phyloP scores from a whole-genome alignment of 2,113 vertebrate species.

The Lamprologus sp. region DNA sequence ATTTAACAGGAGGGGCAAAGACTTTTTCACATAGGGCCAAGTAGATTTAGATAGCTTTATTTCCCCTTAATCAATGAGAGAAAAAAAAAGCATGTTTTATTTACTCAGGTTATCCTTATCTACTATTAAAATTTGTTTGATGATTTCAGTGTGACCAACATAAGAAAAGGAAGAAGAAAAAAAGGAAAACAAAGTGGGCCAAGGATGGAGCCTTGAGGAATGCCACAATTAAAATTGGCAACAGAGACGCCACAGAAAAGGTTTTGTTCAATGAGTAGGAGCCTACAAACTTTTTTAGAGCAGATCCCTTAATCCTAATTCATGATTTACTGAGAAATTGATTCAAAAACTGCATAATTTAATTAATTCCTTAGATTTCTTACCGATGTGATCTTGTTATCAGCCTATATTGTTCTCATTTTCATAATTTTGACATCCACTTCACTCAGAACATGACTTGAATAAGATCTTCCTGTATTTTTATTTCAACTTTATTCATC shows the following conservation, averaged over 20 bases:
- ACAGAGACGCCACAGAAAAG: neutral
- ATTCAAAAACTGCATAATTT: neutral
- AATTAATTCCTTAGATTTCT: neutral
- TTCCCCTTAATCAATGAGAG: neutral
- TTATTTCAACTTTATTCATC: neutral
- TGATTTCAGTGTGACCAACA: neutral
- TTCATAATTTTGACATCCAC: neutral
- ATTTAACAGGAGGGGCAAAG: neutral
- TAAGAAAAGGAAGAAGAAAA: neutral
- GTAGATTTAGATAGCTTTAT: neutral
- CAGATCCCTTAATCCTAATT: neutral
- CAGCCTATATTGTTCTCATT: neutral
- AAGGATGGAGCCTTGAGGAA: neutral
- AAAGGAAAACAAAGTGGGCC: neutral
- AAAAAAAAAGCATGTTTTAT: neutral
- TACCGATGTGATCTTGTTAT: neutral
- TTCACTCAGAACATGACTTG: neutral
- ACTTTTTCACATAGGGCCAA: neutral
- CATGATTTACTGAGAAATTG: neutral
- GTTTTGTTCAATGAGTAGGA: neutral
- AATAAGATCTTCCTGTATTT: neutral
- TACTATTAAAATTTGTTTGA: neutral
- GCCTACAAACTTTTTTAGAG: neutral
- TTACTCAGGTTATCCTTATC: neutral
- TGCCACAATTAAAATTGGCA: neutral